Conservation (phyloP, 2,888 invertebrate species). For the Melanostoma scalare region DNA sequence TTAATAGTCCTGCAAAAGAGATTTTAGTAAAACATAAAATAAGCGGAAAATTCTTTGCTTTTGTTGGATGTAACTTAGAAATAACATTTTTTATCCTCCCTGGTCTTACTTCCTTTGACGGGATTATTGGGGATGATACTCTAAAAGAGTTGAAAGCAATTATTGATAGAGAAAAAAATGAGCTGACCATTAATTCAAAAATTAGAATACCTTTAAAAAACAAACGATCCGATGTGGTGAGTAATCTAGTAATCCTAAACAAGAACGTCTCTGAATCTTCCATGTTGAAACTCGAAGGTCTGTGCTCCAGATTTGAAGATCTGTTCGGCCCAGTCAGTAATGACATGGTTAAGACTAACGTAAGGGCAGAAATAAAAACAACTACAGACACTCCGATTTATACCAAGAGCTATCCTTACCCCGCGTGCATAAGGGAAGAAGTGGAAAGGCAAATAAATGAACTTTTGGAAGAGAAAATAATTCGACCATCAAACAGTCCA, state of each 20-base stretch:
- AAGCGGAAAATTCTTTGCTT: conserved; percentile 13
- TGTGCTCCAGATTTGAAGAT: conserved; percentile 4
- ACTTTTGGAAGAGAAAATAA: too few species aligned
- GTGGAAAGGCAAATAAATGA: too few species aligned
- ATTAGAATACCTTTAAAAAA: conserved; percentile 8
- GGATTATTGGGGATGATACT: conserved; percentile 17
- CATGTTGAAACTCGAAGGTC: background rate
- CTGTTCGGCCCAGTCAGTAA: background rate
- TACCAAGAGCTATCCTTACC: background rate
- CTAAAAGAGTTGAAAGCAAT: conserved; percentile 9
- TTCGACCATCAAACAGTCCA: too few species aligned
- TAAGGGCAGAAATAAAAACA: conserved; percentile 1
- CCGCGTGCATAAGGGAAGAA: too few species aligned
- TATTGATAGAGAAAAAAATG: conserved; percentile 11
- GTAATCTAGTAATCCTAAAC: background rate
- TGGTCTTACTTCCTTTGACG: background rate
- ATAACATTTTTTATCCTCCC: conserved; percentile 17
- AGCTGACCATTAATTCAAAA: background rate
- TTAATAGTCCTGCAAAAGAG: too few species aligned
- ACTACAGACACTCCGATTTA: too few species aligned
- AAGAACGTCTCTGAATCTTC: conserved; percentile 14
- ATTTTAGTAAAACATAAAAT: conserved; percentile 1
- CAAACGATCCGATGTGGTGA: background rate
- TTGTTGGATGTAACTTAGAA: conserved; percentile 10
- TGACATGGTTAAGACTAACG: background rate